A percentile compares a stretch with the other conserved stretches of the same genome.
Evolutionary conservation across 2,797 vertebrate species (phyloP).

Genomic region (Scarus forsteni): DNA sequence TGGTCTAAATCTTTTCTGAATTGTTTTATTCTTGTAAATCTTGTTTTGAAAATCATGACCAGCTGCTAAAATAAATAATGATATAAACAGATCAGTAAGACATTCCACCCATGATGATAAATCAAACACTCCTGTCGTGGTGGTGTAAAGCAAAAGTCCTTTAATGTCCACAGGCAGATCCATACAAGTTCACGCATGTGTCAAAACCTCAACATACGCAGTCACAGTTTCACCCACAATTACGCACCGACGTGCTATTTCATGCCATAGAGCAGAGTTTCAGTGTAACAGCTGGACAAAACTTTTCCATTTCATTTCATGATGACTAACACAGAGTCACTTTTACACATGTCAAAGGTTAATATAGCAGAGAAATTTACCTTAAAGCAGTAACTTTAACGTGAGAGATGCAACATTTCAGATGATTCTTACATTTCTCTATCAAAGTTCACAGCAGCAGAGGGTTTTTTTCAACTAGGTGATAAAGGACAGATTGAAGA

Average conservation of each 20-base stretch:
- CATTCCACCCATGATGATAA: no score
- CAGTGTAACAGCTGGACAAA: not conserved
- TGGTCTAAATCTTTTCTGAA: no score
- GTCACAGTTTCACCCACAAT: constrained; percentile 54
- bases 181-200: constrained; percentile 39
- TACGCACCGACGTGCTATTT: constrained; percentile 22
- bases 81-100: no score
- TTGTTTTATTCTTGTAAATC: no score
- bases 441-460: constrained; percentile 13
- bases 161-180: constrained; percentile 18
- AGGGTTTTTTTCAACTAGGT: not conserved
- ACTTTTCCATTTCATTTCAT: not conserved
- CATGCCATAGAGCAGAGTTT: constrained; percentile 33
- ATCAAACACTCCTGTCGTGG: not conserved
- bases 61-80: no score
- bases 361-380: constrained; percentile 3
- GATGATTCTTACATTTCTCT: constrained; percentile 29
- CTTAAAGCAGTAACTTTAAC: not conserved
- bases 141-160: constrained; percentile 10
- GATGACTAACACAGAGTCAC: constrained; percentile 1
- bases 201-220: constrained; percentile 8
- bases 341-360: not conserved
- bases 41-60: no score
- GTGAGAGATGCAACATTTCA: constrained; percentile 28
- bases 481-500: not conserved